Evolutionary conservation across 2,113 vertebrate species (phyloP).

Genomic region (Dicentrarchus labrax): DNA sequence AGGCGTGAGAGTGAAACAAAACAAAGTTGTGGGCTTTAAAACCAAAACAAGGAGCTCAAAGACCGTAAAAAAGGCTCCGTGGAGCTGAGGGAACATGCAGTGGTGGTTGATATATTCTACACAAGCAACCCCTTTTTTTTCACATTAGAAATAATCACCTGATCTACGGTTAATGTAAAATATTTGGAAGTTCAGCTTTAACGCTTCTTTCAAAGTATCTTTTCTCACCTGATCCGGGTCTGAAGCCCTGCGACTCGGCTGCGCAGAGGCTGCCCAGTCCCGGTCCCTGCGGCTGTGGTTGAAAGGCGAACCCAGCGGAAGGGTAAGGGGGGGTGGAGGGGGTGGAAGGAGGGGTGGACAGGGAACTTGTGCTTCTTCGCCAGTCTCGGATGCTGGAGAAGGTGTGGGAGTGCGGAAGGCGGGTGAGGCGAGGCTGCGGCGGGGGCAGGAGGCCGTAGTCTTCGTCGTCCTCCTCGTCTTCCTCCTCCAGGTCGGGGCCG

Average conservation of each 20-base stretch:
- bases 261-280: constrained; percentile 73
- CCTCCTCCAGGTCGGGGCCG: constrained; percentile 87
- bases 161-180: no score
- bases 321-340: constrained; percentile 82
- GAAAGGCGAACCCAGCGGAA: constrained; percentile 85
- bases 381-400: constrained; percentile 94
- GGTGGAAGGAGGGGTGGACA: constrained; percentile 78
- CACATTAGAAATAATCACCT: no score
- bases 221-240: constrained; percentile 89
- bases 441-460: constrained; percentile 91
- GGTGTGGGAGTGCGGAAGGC: constrained; percentile 93
- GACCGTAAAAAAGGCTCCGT: not conserved
- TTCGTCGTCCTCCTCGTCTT: constrained; percentile 91
- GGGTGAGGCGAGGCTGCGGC: constrained; percentile 90
- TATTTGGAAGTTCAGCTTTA: no score
- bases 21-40: not conserved
- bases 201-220: not conserved
- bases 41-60: not conserved
- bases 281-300: constrained; percentile 78
- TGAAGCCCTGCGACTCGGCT: constrained; percentile 85
- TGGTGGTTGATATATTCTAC: no score
- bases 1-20: not conserved
- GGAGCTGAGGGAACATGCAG: not conserved
- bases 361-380: constrained; percentile 85
- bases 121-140: no score